Evolutionary conservation across 1,140 invertebrate species (phyloP), one percentile per base, ranked within the genome.

Genomic region (Diachasma alloeum): DNA sequence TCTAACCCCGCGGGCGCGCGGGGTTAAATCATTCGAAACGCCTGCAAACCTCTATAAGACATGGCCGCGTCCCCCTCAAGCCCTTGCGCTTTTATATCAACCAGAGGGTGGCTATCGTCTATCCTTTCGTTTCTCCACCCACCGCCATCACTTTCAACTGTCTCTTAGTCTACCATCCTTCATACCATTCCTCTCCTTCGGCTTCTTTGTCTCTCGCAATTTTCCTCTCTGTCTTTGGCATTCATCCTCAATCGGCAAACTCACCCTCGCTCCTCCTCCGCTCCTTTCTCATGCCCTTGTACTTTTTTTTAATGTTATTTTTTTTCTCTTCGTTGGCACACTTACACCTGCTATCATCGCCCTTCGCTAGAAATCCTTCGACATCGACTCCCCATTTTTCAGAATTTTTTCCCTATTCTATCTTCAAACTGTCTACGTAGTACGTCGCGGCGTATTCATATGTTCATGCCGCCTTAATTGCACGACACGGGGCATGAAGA

Each of bases 11-110:
- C 80, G 82, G 82, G 48, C 48, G 48, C 81, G 79, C 81, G 79
- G 79, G 82, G 83, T 81, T 87, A 87, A 87, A 87, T 87, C 85
- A 87, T 87, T 87, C 84, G 84, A 82, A 82, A 82, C 74, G 46
- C 79, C 74, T 66, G 68, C 77, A 79, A 48, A 71, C 74, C 67
- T 39, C 68, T 72, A 66, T 74, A 73, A 77, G 72, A 76, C 74
- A 66, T 67, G 53, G 48, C 68, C 66, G n/a, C 17, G 31, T 73
- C 26, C n/a, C 71, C 59, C 73, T 53, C 46, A 72, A 31, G 22
- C 73, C 48, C 36, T 53, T 53, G 17, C 37, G 53, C 37, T 63
- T 46, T 53, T 71, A 37, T 44, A 31, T 39, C 19, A 37, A 59
- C 48, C 56, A 13, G 56, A 26, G 22, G n/a, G 17, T 39, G 59